Base-by-base conservation (phyloP, 35 echinoderm and acorn worm species). In the Patiria miniata region DNA sequence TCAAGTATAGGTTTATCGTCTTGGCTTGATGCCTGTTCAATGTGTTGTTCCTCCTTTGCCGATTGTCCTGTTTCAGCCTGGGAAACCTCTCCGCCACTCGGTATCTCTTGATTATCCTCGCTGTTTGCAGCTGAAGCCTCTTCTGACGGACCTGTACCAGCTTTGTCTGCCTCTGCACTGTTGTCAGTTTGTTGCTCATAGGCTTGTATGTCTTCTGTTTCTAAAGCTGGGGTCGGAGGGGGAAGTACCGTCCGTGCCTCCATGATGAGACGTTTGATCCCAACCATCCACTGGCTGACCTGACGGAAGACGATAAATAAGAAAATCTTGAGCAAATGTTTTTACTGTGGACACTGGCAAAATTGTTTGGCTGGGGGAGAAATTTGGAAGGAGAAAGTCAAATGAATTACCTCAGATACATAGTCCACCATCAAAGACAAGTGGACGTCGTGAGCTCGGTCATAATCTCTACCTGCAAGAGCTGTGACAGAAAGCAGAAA, bases 261-360 rank as follows among this genome's bases (percentile, higher is more conserved):
- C 26, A 53, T 52, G 7, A 87, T 87, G 40, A 87, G 56, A 0
- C 85, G 40, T 19, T 87, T 87, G 29, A 87, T 76, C 9, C 85
- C 85, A 19, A 87, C 85, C 85, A 87, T 87, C 85, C 85, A 87
- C 37, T 87, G 85, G 52, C 76, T 87, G 1, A 87, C 80, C 80
- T 82, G 44, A 23, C 0, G 22, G 39, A 39, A 22, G 78, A 80
- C 17, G 42, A 39, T 22, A n/a, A n/a, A n/a, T n/a, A n/a, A n/a
- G n/a, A n/a, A n/a, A n/a, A n/a, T n/a, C 12, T 14, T n/a, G 61
- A 18, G 33, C 17, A 7, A 36, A 69, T 69, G n/a, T 7, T 69
- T 7, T 18, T 28, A 7, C 17, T 28, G 17, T 6, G n/a, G 18
- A 69, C 7, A 69, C 12, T 14, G 17, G n/a, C 5, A 69, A 69